Base-by-base conservation (phyloP, 2,797 vertebrate species). In the Anguilla marmorata region DNA sequence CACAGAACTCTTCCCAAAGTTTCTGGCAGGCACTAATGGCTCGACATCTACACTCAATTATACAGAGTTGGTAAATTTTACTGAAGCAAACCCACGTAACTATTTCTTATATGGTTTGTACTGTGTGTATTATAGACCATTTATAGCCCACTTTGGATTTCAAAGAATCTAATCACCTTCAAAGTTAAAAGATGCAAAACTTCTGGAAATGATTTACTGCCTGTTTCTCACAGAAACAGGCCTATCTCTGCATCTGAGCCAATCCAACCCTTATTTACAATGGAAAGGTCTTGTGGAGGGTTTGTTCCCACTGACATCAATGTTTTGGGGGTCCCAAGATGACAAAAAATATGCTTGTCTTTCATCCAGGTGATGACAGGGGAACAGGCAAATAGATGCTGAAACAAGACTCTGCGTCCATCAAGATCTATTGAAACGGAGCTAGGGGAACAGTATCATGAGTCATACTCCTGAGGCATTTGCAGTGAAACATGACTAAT, bases 401-500 rank as follows among this genome's bases (percentile, higher is more conserved):
- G 69, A 74, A 74, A 11, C 2, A 4, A 33, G 69, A 12, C 69
- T 72, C 24, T 72, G 24, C 11, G n/a, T 74, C 11, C 58, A 54
- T 66, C 45, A 3, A 24, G 58, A 27, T 5, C 76, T 45, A 63
- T 63, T 63, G 37, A 74, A 27, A 45, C 2, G n/a, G 69, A 74
- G 69, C 69, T 30, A 37, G 12, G 6, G 19, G 14, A 19, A 74
- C 11, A 12, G 30, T 11, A 12, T 74, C n/a, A 74, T 30, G 30
- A 33, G 30, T 45, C 24, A 80, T 79, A 86, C 72, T 54, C 76
- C 24, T 16, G n/a, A 11, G 33, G 50, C 58, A 54, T 74, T 50
- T 84, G 48, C 50, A 86, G 79, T 52, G 24, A 83, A 41, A 88
- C 19, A 24, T 88, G 85, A 85, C 85, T 89, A 89, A 88, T 90